A percentile compares a stretch with the other conserved stretches of the same genome.
Conservation (phyloP, 2,113 vertebrate genomes). For the Hypomesus transpacificus region DNA sequence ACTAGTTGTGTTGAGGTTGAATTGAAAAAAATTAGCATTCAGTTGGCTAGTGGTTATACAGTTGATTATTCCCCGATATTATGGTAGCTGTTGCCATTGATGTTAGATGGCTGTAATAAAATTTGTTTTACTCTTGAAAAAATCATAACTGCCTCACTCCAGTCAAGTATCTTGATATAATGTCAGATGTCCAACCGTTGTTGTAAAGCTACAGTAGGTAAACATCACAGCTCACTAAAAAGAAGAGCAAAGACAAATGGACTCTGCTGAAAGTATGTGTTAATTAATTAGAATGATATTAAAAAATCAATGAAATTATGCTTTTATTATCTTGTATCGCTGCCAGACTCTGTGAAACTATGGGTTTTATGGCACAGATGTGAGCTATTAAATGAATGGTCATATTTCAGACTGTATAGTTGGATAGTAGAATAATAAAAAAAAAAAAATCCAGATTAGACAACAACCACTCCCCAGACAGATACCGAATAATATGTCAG, state of each 20-base stretch:
- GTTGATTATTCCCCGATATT: no score
- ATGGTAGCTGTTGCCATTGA: no score
- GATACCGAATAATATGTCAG: no score
- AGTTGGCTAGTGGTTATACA: no score
- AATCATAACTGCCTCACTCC: no score
- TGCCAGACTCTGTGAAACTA: conserved; percentile 56
- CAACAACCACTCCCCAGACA: no score
- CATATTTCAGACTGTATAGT: conserved; percentile 59
- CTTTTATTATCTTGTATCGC: conserved; percentile 63
- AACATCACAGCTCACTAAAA: conserved; percentile 32
- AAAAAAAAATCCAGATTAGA: not conserved
- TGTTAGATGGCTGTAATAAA: no score
- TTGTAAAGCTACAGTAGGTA: conserved; percentile 42
- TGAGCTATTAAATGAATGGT: conserved; percentile 58
- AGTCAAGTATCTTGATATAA: no score
- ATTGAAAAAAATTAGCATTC: no score
- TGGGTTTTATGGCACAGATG: conserved; percentile 60
- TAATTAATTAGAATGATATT: conserved; percentile 61
- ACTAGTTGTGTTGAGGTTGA: no score
- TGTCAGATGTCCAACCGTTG: conserved; percentile 6
- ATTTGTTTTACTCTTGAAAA: no score
- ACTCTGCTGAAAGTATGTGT: conserved; percentile 51
- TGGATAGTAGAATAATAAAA: conserved; percentile 4
- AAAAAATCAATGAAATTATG: conserved; percentile 65
- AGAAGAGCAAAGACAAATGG: conserved; percentile 54